Percentiles rank a stretch among this genome's conserved stretches.
Evolutionary conservation across 2,113 vertebrate genomes (phyloP).

Genomic region (Oryzias melastigma): DNA sequence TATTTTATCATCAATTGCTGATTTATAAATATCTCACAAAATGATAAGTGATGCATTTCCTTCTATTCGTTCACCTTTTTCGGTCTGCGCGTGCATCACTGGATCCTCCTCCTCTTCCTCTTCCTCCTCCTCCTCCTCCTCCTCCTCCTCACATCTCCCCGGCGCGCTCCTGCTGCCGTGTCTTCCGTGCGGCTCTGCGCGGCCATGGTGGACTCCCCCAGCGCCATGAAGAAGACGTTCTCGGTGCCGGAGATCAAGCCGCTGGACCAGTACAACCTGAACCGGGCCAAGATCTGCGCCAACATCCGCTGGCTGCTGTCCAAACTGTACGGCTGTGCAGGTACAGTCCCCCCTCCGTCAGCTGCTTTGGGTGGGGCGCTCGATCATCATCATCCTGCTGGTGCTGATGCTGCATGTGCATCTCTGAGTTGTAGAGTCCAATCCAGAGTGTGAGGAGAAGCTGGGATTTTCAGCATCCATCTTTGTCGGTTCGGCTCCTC

Average conservation of each 20-base stretch:
- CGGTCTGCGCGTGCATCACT: conserved; percentile 22
- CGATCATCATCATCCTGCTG: conserved; percentile 15
- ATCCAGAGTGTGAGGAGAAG: background rate
- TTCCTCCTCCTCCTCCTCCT: background rate
- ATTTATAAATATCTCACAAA: background rate
- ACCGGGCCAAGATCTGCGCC: conserved; percentile 82
- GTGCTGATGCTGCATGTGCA: conserved; percentile 8
- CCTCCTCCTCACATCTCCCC: conserved; percentile 34
- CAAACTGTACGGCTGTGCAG: conserved; percentile 82
- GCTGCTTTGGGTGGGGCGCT: conserved; percentile 62
- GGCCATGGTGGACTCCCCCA: conserved; percentile 81
- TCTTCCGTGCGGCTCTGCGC: conserved; percentile 44
- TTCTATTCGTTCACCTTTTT: background rate
- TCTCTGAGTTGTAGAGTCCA: background rate
- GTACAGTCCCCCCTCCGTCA: conserved; percentile 55
- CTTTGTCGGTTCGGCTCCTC: background rate
- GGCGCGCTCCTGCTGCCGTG: conserved; percentile 19
- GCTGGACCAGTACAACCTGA: conserved; percentile 86
- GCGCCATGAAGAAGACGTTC: conserved; percentile 79
- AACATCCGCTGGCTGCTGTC: conserved; percentile 86
- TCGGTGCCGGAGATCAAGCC: conserved; percentile 88
- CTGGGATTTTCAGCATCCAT: conserved; percentile 11
- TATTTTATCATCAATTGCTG: no score
- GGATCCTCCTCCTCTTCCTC: conserved; percentile 45
- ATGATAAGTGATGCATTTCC: background rate